Percentiles rank a stretch among this genome's conserved stretches.
Evolutionary conservation across 1,140 invertebrate genomes (phyloP).

Genomic region (Musca domestica): DNA sequence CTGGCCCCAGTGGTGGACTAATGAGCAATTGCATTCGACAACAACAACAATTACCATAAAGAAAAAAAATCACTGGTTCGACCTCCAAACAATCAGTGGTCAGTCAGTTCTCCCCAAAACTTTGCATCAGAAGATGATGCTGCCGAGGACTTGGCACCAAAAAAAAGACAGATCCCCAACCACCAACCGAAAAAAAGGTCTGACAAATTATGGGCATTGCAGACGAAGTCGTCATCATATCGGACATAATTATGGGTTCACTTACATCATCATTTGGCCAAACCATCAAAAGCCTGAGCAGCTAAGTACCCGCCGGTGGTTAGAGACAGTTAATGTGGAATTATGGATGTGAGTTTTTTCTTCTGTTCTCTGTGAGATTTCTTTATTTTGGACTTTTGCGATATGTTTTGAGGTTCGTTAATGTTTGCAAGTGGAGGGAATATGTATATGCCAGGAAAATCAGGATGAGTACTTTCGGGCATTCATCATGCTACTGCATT

Average conservation of each 20-base stretch:
- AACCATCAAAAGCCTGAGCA: neutral
- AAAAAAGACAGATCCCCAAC: no score
- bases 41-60: no score
- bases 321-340: no score
- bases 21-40: slow-evolving; percentile 9
- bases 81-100: neutral
- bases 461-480: slow-evolving; percentile 1
- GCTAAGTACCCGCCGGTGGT: no score
- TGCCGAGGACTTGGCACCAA: no score
- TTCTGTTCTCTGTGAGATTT: no score
- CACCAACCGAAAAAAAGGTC: slow-evolving; percentile 2
- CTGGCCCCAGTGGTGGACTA: neutral
- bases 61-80: neutral
- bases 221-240: neutral
- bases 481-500: neutral
- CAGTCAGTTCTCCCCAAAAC: no score
- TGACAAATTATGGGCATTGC: slow-evolving; percentile 8
- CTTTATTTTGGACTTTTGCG: no score
- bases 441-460: neutral
- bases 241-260: slow-evolving; percentile 16
- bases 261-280: neutral
- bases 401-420: no score
- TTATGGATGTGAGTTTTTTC: no score
- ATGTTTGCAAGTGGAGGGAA: neutral
- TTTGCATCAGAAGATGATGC: no score